Evolutionary conservation across 2,113 vertebrate genomes (phyloP).

Genomic region (Equus quagga): DNA sequence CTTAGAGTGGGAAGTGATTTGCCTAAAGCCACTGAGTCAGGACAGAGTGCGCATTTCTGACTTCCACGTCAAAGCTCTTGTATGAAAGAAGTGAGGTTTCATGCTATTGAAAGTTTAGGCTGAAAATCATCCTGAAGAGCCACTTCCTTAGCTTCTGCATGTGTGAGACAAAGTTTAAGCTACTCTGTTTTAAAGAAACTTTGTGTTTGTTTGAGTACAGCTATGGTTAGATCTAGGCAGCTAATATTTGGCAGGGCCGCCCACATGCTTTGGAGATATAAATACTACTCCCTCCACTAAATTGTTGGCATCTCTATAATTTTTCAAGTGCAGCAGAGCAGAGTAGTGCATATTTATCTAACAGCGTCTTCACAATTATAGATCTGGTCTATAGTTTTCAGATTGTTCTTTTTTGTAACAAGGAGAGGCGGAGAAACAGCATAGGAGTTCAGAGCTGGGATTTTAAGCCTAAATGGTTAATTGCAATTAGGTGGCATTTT

Average conservation of each 20-base stretch:
- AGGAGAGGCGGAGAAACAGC: background rate
- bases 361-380: constrained; percentile 78
- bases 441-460: background rate
- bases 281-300: constrained; percentile 79
- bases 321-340: constrained; percentile 75
- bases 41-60: background rate
- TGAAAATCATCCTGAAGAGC: constrained; percentile 76
- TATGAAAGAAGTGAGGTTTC: background rate
- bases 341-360: constrained; percentile 76
- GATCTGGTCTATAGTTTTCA: constrained; percentile 70
- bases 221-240: constrained; percentile 83
- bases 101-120: background rate
- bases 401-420: constrained; percentile 55
- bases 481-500: background rate
- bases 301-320: constrained; percentile 82
- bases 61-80: background rate
- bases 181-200: constrained; percentile 80
- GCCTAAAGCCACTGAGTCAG: background rate
- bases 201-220: constrained; percentile 74
- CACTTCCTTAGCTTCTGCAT: constrained; percentile 68
- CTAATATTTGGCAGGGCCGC: constrained; percentile 80
- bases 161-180: constrained; percentile 77
- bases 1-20: background rate
- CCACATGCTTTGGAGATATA: constrained; percentile 80
- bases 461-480: constrained; percentile 68